phyloP scores from a whole-genome alignment of 1,140 invertebrate species.

The Drosophila persimilis region DNA sequence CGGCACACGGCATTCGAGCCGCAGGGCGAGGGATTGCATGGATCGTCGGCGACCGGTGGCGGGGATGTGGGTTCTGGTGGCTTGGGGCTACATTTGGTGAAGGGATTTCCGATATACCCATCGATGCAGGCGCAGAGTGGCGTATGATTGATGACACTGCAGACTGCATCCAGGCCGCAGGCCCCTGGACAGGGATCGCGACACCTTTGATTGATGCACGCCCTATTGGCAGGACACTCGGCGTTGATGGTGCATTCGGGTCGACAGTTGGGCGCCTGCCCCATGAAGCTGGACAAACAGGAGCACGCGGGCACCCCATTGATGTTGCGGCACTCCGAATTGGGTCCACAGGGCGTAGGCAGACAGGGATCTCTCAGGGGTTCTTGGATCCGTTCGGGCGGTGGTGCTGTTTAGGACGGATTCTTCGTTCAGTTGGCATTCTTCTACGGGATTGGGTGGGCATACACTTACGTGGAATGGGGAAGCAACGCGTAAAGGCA shows the following conservation, averaged over 20 bases:
- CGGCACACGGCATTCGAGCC: constrained; percentile 91
- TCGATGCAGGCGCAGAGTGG: constrained; percentile 87
- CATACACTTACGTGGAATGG: constrained; percentile 85
- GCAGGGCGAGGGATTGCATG: constrained; percentile 91
- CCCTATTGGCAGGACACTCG: constrained; percentile 91
- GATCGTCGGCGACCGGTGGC: constrained; percentile 66
- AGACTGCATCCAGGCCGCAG: constrained; percentile 90
- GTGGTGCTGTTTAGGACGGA: constrained; percentile 85
- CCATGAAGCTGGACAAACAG: constrained; percentile 90
- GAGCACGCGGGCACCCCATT: constrained; percentile 90
- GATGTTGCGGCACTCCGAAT: constrained; percentile 90
- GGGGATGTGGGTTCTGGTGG: constrained; percentile 76
- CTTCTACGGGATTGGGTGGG: too few relatives aligned
- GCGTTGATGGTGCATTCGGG: constrained; percentile 92
- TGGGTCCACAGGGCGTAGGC: constrained; percentile 91
- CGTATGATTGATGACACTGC: constrained; percentile 87
- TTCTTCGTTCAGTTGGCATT: not conserved
- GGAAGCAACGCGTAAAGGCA: constrained; percentile 86
- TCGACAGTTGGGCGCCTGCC: constrained; percentile 91
- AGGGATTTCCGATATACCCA: constrained; percentile 89
- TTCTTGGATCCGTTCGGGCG: constrained; percentile 85
- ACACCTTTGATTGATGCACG: constrained; percentile 92
- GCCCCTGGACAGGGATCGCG: constrained; percentile 92
- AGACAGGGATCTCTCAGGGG: constrained; percentile 87
- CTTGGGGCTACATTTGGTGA: constrained; percentile 86